These are phyloP conservation scores for Laspeyria flexula DNA, from an alignment of 2,888 invertebrate species.

Conservation along the genomic window DNA sequence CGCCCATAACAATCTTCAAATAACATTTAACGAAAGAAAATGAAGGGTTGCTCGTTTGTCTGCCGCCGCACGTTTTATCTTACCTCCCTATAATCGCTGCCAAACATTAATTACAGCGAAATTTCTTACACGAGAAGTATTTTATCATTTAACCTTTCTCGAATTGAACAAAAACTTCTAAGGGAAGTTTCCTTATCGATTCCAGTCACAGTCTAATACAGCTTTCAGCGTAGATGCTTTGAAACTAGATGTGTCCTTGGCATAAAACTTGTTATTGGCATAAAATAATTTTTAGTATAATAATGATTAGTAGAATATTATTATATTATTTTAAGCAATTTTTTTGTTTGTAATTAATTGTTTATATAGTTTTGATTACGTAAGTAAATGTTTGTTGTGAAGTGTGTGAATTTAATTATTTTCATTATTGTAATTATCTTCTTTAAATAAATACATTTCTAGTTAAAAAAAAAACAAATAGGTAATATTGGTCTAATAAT, in stretches of 20 bases:
- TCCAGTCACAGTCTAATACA: constrained; percentile 59
- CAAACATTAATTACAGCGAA: constrained; percentile 49
- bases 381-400: no score
- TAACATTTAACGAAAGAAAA: not conserved
- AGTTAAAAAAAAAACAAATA: no score
- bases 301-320: no score
- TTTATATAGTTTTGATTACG: no score
- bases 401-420: no score
- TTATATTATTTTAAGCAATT: no score
- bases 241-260: constrained; percentile 10
- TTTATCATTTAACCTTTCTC: constrained; percentile 75
- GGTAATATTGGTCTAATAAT: no score
- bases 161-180: constrained; percentile 68
- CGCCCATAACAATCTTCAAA: not conserved
- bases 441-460: no score
- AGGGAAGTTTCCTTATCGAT: constrained; percentile 71
- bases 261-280: no score
- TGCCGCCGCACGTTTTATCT: constrained; percentile 30
- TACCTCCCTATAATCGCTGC: constrained; percentile 30
- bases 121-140: constrained; percentile 52
- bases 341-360: no score
- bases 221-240: constrained; percentile 11
- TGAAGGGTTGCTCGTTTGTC: not conserved
- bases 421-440: no score
- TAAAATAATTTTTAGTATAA: no score